Base-by-base conservation (phyloP, 1,140 invertebrate genomes). In the Pseudobourletiella spinata region DNA sequence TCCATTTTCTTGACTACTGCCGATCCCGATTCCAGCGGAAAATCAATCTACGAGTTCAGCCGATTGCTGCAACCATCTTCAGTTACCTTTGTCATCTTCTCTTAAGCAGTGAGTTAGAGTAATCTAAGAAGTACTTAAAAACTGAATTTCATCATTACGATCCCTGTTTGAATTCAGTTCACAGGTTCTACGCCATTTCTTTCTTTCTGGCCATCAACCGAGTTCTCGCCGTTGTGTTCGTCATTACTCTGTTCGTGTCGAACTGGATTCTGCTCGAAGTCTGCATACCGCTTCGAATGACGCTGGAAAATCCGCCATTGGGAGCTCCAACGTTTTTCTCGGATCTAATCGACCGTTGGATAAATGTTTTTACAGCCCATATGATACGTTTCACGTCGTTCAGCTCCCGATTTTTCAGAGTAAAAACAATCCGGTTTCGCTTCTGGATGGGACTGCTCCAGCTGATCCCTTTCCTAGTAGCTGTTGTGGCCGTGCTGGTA, bases 311-410 rank as follows among this genome's bases (percentile, higher is more conserved):
- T 39, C 54, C 54, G 11, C 54, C 54, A 8, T 8, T 35, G n/a
- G 54, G 54, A 35, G 26, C 30, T 20, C 30, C 54, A n/a, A 56
- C 54, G 3, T 56, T 56, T 22, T 56, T 56, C 29, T 56, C 54
- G 3, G 30, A 56, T 20, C 22, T 56, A 14, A 32, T 56, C 14
- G 54, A 56, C 30, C 14, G 54, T 6, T 56, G 54, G 54, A 56
- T 56, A 15, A 56, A 56, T 22, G 30, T 35, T 30, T 56, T 56
- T 20, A 56, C 54, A 3, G 54, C 30, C n/a, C 54, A 56, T 20
- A 56, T 56, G 54, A 56, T 35, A 6, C 54, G 54, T 11, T 56
- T 56, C 30, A 56, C 54, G 15, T 32, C 8, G 15, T 56, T 56
- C 30, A 56, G 28, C 39, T 32, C 26, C 11, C 26, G 30, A 4